Conservation (phyloP, 2,797 vertebrate species). For the Jordanella pulchra region DNA sequence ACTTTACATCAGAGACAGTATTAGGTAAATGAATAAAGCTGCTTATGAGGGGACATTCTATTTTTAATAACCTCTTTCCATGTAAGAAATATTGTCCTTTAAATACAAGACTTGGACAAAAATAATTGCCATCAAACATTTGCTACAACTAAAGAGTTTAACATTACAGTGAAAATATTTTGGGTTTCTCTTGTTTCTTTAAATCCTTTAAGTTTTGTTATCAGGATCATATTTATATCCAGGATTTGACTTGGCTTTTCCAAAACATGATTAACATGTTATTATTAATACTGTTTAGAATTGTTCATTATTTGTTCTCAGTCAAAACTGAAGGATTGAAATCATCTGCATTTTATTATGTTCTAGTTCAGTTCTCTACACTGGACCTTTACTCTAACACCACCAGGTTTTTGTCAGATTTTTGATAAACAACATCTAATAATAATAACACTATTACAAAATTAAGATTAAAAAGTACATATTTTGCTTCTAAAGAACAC, state of each 20-base stretch:
- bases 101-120: not conserved
- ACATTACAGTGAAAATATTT: not conserved
- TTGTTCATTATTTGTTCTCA: too few relatives aligned
- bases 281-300: not conserved
- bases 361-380: too few relatives aligned
- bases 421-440: too few relatives aligned
- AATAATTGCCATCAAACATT: not conserved
- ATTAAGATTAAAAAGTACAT: too few relatives aligned
- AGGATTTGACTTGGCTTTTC: not conserved
- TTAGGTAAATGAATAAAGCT: not conserved
- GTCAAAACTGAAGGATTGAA: not conserved
- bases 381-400: not conserved
- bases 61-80: not conserved
- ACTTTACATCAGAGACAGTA: not conserved
- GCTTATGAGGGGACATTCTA: not conserved
- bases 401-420: not conserved
- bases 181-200: not conserved
- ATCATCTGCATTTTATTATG: too few relatives aligned
- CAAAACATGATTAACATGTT: not conserved
- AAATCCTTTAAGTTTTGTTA: not conserved
- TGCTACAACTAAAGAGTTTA: not conserved
- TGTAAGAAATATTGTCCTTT: not conserved
- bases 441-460: too few relatives aligned
- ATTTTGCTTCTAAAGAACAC: too few relatives aligned
- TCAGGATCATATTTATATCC: not conserved